phyloP scores from a whole-genome alignment of 2,113 vertebrate species.

The Pelmatolapia mariae region DNA sequence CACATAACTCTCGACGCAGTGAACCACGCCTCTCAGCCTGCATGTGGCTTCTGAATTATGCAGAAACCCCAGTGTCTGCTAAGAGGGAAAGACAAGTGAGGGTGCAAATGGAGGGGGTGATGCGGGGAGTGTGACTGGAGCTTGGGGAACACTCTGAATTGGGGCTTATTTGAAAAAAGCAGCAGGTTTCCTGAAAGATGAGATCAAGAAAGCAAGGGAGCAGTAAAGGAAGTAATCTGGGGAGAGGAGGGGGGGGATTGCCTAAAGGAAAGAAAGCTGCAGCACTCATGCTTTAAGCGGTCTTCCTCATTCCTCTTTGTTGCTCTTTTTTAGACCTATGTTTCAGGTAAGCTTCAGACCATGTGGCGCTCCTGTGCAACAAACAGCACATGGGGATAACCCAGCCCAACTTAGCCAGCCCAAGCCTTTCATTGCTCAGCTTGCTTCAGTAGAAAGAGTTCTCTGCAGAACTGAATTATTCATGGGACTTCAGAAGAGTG shows the following conservation, averaged over 20 bases:
- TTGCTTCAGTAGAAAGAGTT: conserved; percentile 55
- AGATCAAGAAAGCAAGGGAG: background rate
- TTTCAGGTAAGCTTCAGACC: background rate
- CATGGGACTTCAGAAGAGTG: conserved; percentile 61
- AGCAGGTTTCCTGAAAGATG: conserved; percentile 18
- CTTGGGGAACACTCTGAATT: background rate
- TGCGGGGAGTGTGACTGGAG: background rate
- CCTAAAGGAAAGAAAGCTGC: background rate
- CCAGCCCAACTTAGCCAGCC: conserved; percentile 23
- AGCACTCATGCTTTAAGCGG: background rate
- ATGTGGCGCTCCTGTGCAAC: conserved; percentile 15
- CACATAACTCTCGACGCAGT: background rate
- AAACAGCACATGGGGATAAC: conserved; percentile 36
- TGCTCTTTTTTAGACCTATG: background rate
- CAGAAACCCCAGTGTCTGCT: conserved; percentile 36
- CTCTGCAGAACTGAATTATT: conserved; percentile 75
- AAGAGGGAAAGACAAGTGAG: conserved; percentile 3
- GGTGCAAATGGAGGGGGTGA: background rate
- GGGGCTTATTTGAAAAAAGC: conserved; percentile 6
- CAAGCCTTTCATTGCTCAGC: conserved; percentile 26
- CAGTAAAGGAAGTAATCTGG: background rate
- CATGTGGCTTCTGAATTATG: conserved; percentile 63
- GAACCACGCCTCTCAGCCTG: conserved; percentile 26
- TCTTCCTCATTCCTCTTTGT: background rate
- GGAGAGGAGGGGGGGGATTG: background rate